Percentiles rank a stretch among this genome's conserved stretches.
phyloP scores from a whole-genome alignment of 2,888 invertebrate species.

The Epistrophe eligans region DNA sequence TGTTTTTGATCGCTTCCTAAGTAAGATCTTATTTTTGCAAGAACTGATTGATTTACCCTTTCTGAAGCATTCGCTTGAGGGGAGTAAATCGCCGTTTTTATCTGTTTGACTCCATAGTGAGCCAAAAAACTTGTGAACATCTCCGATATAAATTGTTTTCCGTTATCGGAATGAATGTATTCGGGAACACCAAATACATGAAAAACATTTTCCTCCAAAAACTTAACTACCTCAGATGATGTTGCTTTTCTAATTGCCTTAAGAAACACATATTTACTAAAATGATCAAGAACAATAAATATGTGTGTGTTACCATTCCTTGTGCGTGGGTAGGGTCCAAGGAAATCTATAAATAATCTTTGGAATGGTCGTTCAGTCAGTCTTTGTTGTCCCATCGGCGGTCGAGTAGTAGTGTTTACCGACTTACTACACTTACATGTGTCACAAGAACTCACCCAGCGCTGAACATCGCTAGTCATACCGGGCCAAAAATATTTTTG shows the following conservation, averaged over 20 bases:
- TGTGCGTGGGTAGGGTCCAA: too few species aligned
- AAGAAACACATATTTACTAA: too few species aligned
- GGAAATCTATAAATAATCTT: slow-evolving; percentile 1
- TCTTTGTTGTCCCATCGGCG: background rate
- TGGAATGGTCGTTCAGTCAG: slow-evolving; percentile 19
- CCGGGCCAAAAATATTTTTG: background rate
- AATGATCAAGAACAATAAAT: too few species aligned
- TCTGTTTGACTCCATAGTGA: too few species aligned
- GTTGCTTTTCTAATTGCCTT: too few species aligned
- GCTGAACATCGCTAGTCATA: background rate
- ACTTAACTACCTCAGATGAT: too few species aligned
- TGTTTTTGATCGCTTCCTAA: slow-evolving; percentile 35
- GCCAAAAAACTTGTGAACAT: too few species aligned
- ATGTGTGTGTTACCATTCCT: too few species aligned
- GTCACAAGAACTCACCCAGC: background rate
- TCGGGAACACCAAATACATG: too few species aligned
- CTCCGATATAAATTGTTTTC: too few species aligned
- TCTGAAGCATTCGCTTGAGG: slow-evolving; percentile 61
- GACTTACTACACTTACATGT: background rate
- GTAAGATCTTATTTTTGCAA: slow-evolving; percentile 43
- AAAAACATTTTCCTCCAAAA: too few species aligned
- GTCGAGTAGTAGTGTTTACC: background rate
- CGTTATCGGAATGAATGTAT: too few species aligned
- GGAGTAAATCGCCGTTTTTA: slow-evolving; percentile 44
- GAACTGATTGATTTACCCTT: slow-evolving; percentile 36